Evolutionary conservation across 2,113 vertebrate species (phyloP), one percentile per base, ranked within the genome.

Genomic region (Cinclus cinclus): DNA sequence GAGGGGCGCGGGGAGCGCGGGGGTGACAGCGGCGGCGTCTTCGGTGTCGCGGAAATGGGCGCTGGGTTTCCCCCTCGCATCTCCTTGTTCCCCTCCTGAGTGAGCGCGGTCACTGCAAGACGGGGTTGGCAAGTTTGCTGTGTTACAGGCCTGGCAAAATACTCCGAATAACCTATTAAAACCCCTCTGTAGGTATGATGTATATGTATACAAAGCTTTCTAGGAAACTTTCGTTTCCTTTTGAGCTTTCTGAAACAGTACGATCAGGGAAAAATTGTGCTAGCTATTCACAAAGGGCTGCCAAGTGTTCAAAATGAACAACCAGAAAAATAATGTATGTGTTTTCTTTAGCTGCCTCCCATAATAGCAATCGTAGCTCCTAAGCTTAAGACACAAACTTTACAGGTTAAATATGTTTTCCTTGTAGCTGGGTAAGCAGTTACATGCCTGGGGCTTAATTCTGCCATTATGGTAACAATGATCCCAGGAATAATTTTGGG

Each of bases 101-200:
- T 2, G 6, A 21, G 73, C 24, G 55, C 28, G 7, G 24, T 5
- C 59, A 4, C 11, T 12, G 42, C 31, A 2, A 33, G 35, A 35
- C 16, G 3, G 28, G 16, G 7, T 10, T 7, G 63, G 41, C 67
- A 16, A 75, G 37, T 24, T 59, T 41, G 41, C 13, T 35, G 1
- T 7, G 22, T 11, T 20, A 1, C 44, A 5, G 49, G 22, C 39
- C 41, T 11, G 41, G 64, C 30, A 41, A 53, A 65, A 30, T 17
- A 3, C 37, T 35, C 27, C 27, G 4, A n/a, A 13, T 9, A 78
- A 47, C 1, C 3, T 46, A 8, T 30, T 7, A 24, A 58, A 35
- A 10, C 0, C 1, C 10, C 24, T 15, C 49, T n/a, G 1, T n/a
- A 28, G 49, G 13, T 17, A 13, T 6, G 11, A 8, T 18, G 20